Evolutionary conservation across 2,888 invertebrate genomes (phyloP).

Genomic region (Caenorhabditis sp.): DNA sequence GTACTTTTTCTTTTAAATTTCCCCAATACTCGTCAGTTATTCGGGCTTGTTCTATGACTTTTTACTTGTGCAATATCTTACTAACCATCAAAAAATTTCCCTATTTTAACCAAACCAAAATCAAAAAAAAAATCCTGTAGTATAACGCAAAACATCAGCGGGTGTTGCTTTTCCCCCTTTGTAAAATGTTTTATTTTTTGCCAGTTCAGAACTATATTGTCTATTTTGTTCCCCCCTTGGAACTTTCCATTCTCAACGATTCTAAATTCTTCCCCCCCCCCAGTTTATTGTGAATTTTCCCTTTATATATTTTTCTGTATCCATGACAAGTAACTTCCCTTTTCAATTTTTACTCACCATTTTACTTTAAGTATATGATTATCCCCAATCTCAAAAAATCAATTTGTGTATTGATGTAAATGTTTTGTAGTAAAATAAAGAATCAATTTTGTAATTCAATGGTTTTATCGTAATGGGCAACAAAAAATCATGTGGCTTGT

Average conservation of each 20-base stretch:
- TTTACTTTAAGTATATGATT: background rate
- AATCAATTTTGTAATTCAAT: background rate
- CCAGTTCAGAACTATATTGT: background rate
- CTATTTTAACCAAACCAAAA: background rate
- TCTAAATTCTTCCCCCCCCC: background rate
- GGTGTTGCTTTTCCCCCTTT: background rate
- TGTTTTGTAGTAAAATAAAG: background rate
- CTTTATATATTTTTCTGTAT: background rate
- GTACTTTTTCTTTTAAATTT: too few species aligned
- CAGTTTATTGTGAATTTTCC: background rate
- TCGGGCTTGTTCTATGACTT: background rate
- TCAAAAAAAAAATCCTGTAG: background rate
- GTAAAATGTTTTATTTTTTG: background rate
- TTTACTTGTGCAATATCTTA: background rate
- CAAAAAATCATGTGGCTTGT: background rate
- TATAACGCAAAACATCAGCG: background rate
- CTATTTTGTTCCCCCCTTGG: background rate
- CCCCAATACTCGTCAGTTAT: background rate
- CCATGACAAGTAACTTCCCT: background rate
- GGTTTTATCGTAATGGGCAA: background rate
- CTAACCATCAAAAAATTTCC: background rate
- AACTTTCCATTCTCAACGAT: background rate
- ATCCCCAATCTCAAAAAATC: background rate
- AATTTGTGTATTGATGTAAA: background rate
- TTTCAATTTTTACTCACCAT: background rate